Base-by-base conservation (phyloP, 1,140 invertebrate genomes). In the Druon quercuslanigerum region DNA sequence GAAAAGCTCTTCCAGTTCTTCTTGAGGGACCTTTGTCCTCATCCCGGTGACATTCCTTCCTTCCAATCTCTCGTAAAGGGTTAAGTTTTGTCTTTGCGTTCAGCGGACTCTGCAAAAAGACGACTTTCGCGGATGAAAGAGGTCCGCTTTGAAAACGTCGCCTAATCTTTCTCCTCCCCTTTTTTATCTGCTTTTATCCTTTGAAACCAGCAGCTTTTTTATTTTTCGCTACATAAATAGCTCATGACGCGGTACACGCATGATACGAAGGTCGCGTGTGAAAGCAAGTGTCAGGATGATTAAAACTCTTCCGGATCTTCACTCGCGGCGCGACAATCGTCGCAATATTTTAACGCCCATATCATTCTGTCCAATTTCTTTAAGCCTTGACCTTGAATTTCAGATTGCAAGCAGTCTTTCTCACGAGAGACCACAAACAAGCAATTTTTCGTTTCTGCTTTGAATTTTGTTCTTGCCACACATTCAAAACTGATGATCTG, bases 1-100 rank as follows among this genome's bases (percentile, higher is more conserved):
- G 84, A 90, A 91, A 84, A 89, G 88, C 76, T 90, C 85, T 79
- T 91, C 89, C 86, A 90, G 85, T 84, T 88, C 85, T 84, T 89
- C 89, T 84, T 76, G 88, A 72, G 83, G 80, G 75, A 88, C 85
- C 84, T 89, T 90, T 76, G 85, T 87, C 87, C 85, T 91, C 90
- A 91, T 90, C 75, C 85, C 85, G 79, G 56, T 83, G 81, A 76
- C 89, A 87, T 89, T 86, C 84, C 78, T 82, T 78, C 81, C 82
- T 50, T 82, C 81, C 50, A 76, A 85, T 77, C 79, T 84, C 80
- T 77, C 77, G 54, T 79, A 51, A 82, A 76, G 75, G 76, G 75
- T 76, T 73, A 81, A 80, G 77, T 75, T 78, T 79, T 25, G 72
- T 82, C 25, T 5, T 4, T 73, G 74, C 57, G 60, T 76, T 72